phyloP scores from a whole-genome alignment of 2,888 invertebrate genomes.

The Danaus chrysippus region DNA sequence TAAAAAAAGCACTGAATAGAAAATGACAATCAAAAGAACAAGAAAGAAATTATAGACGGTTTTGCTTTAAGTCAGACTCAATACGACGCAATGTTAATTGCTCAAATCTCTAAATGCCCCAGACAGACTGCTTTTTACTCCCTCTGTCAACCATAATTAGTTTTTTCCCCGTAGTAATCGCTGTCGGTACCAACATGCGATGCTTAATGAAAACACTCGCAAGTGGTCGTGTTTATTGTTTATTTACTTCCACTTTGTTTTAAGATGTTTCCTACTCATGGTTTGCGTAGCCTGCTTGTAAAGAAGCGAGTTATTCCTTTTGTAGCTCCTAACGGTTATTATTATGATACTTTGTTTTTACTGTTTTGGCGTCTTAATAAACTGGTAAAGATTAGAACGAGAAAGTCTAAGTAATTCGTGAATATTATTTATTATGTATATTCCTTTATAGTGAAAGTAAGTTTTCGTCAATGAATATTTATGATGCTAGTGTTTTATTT shows the following conservation, averaged over 20 bases:
- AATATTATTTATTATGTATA: neutral
- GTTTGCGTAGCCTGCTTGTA: conserved; percentile 41
- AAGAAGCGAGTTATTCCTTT: conserved; percentile 35
- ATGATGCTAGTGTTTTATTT: no score
- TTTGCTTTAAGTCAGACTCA: conserved; percentile 29
- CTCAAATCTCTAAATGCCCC: conserved; percentile 37
- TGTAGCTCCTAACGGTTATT: conserved; percentile 8
- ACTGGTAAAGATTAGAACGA: neutral
- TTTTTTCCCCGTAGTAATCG: conserved; percentile 66
- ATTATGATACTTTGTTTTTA: conserved; percentile 8
- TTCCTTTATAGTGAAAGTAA: no score
- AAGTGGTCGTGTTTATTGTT: conserved; percentile 70
- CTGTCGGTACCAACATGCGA: conserved; percentile 67
- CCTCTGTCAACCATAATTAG: conserved; percentile 67
- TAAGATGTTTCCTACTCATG: conserved; percentile 51
- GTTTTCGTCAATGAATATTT: no score
- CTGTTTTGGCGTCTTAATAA: conserved; percentile 1
- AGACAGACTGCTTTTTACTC: conserved; percentile 42
- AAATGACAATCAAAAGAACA: conserved; percentile 15
- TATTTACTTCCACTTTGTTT: conserved; percentile 70
- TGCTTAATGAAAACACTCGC: conserved; percentile 73
- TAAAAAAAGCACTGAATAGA: conserved; percentile 8
- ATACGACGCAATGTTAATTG: conserved; percentile 37
- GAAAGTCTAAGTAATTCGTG: neutral
- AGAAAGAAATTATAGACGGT: conserved; percentile 25